Percentiles rank a stretch among this genome's conserved stretches.
phyloP scores from a whole-genome alignment of 1,140 invertebrate genomes.

The Harpegnathos saltator region DNA sequence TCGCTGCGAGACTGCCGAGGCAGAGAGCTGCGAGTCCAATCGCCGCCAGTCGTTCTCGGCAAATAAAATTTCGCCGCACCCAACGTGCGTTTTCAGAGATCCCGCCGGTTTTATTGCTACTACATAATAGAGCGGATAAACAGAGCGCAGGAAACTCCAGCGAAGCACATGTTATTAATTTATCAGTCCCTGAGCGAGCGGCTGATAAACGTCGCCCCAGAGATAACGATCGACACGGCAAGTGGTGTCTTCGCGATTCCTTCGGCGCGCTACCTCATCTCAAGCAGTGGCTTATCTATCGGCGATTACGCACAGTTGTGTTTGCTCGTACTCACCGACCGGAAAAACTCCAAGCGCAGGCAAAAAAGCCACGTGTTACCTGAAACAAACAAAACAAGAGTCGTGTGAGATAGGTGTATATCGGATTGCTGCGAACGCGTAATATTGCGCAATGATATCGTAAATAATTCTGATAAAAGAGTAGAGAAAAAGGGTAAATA shows the following conservation, averaged over 20 bases:
- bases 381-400: constrained; percentile 6
- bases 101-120: no score
- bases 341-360: background rate
- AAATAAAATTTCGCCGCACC: constrained; percentile 65
- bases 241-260: no score
- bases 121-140: background rate
- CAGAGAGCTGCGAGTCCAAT: constrained; percentile 8
- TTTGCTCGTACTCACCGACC: constrained; percentile 26
- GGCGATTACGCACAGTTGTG: background rate
- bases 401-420: background rate
- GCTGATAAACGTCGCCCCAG: no score
- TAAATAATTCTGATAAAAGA: no score
- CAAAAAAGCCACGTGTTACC: background rate
- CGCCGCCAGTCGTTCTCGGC: constrained; percentile 48
- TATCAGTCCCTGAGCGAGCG: no score
- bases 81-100: no score
- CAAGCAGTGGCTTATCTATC: background rate
- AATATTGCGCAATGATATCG: no score
- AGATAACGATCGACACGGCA: no score
- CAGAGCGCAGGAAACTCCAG: no score
- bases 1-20: constrained; percentile 18
- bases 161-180: background rate
- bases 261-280: no score
- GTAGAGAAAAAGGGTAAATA: no score
- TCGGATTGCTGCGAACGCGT: no score